These are phyloP conservation scores for Meloidogyne exigua DNA, from an alignment of 1,140 invertebrate genomes.

Conservation along the genomic window DNA sequence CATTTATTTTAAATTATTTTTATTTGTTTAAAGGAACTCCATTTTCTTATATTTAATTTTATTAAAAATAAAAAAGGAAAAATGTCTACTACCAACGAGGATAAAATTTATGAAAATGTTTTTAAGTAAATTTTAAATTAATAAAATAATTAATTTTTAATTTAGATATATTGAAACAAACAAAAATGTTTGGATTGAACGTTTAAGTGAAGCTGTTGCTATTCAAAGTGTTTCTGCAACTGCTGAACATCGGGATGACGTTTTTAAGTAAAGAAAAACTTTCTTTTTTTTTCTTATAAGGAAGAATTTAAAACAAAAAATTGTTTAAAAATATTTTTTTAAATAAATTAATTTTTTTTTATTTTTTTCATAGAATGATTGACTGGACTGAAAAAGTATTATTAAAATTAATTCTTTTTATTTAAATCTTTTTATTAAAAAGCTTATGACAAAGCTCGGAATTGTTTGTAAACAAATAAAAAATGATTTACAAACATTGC, in stretches of 20 bases:
- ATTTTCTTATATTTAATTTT: background rate
- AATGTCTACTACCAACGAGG: conserved; percentile 3
- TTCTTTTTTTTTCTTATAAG: too few species aligned
- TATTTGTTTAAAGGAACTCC: background rate
- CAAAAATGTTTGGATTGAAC: conserved; percentile 75
- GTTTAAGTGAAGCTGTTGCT: conserved; percentile 80
- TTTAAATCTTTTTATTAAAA: background rate
- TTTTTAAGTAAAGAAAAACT: conserved; percentile 60
- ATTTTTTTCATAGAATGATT: conserved; percentile 73
- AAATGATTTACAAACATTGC: conserved; percentile 75
- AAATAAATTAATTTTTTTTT: background rate
- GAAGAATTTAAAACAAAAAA: too few species aligned
- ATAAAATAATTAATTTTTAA: conserved; percentile 4
- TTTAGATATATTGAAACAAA: conserved; percentile 77
- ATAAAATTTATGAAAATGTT: background rate
- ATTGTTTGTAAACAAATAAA: conserved; percentile 73
- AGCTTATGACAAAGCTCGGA: conserved; percentile 76
- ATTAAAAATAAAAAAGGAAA: background rate
- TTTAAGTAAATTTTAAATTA: conserved; percentile 2
- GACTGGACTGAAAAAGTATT: conserved; percentile 73
- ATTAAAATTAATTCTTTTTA: too few species aligned
- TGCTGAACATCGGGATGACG: conserved; percentile 76
- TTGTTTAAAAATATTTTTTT: too few species aligned
- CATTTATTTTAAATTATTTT: background rate
- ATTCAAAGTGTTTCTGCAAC: conserved; percentile 93